Base-by-base conservation (phyloP, 1,140 invertebrate species). In the Drosophila fuyamai region DNA sequence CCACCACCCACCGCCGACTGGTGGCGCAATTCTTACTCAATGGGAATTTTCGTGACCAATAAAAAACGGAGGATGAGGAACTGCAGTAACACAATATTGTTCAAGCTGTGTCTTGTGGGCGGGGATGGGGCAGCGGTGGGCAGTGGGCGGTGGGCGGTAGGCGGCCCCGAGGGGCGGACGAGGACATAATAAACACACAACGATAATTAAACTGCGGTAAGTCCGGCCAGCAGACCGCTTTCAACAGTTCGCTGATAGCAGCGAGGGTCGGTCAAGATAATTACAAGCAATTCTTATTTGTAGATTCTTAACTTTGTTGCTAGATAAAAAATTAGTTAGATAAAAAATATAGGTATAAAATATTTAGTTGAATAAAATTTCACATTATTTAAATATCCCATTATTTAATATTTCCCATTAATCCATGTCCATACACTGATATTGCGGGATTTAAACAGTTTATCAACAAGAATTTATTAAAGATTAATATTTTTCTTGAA, bases 171-270 rank as follows among this genome's bases (percentile, higher is more conserved):
- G 48, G 41, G 35, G 73, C 48, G 50, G 62, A 6, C 50, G 35
- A 68, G 55, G 40, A 76, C 61, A 76, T 76, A 53, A 76, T 76
- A 76, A 72, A 72, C 73, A 76, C 50, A 55, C 72, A 55, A 76
- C 54, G 55, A 76, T 76, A 76, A 76, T 76, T 76, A 77, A 76
- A 60, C 74, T 27, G 41, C 35, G 48, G 46, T 53, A 47, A 67
- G 53, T 23, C 53, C 27, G 62, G 38, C 56, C 41, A 54, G 12
- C 56, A 41, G 48, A 36, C 44, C 51, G 66, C 68, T 72, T 72
- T 50, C 68, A 77, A 60, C 56, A 77, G 56, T 56, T 70, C 27
- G 2, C 6, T 43, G 55, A 18, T 61, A 27, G 32, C 40, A 14
- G 48, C 74, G 62, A 68, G 63, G 63, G 63, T 16, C 0, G 40